These are phyloP conservation scores for Nyctereutes procyonoides DNA, from an alignment of 2,113 vertebrate genomes.

Conservation along the genomic window DNA sequence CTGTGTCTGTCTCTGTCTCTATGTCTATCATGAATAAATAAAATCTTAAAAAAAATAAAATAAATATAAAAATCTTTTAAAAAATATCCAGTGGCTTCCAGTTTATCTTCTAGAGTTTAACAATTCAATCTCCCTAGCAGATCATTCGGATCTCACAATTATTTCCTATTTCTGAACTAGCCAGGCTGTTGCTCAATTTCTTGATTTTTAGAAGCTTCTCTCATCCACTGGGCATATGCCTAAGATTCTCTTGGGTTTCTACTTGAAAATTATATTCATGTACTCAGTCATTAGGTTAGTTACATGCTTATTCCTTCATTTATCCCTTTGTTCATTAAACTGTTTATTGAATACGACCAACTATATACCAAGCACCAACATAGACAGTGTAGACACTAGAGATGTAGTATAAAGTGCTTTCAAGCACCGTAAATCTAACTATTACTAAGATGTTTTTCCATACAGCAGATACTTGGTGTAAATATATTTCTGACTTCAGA, in stretches of 20 bases:
- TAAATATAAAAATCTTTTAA: neutral
- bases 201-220: conserved; percentile 41
- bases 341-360: neutral
- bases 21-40: no score
- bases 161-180: conserved; percentile 13
- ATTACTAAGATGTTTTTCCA: neutral
- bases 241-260: neutral
- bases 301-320: neutral
- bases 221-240: neutral
- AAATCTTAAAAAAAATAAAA: neutral
- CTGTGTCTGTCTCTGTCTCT: no score
- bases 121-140: conserved; percentile 30
- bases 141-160: neutral
- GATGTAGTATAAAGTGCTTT: neutral
- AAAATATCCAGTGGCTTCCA: conserved; percentile 32
- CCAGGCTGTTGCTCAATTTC: neutral
- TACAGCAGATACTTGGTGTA: neutral
- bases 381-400: neutral
- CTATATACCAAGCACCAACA: neutral
- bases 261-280: neutral
- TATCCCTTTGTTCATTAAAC: neutral
- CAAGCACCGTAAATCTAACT: neutral
- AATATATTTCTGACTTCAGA: neutral
- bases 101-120: conserved; percentile 49
- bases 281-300: neutral